Conservation (phyloP, 2,113 vertebrate genomes). For the Furnarius figulus region DNA sequence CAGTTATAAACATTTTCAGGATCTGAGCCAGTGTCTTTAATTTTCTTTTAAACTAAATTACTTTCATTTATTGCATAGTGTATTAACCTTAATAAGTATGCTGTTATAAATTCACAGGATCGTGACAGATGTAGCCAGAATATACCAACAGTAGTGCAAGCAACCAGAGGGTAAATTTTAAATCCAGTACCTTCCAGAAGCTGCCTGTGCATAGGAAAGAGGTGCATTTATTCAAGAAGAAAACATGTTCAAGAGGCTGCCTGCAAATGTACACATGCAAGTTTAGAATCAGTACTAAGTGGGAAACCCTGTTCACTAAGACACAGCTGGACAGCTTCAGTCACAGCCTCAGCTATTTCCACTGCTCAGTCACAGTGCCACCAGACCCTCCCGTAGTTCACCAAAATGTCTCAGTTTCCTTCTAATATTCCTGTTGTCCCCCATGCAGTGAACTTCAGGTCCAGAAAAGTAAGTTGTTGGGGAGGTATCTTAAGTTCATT, state of each 20-base stretch:
- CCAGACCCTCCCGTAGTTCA: not conserved
- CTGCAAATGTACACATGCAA: not conserved
- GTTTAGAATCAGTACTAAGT: not conserved
- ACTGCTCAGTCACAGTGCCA: not conserved
- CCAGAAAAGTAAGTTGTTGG: not conserved
- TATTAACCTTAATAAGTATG: not conserved
- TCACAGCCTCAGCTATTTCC: not conserved
- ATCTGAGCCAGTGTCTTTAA: not conserved
- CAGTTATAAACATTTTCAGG: not conserved
- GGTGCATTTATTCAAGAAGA: not conserved
- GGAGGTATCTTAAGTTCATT: not conserved
- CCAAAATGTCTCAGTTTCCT: not conserved
- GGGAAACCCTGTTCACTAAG: not conserved
- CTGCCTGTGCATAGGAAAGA: not conserved
- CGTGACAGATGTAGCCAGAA: not conserved
- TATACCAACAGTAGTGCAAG: not conserved
- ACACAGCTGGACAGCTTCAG: not conserved
- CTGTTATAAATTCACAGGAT: not conserved
- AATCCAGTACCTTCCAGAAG: not conserved
- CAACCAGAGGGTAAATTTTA: not conserved
- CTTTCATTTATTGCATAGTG: not conserved
- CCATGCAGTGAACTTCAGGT: not conserved
- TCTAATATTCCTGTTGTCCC: not conserved
- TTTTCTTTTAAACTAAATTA: not conserved
- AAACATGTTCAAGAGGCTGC: not conserved